These are phyloP conservation scores for Natrix natrix DNA, from an alignment of 2,797 vertebrate species.

Conservation along the genomic window DNA sequence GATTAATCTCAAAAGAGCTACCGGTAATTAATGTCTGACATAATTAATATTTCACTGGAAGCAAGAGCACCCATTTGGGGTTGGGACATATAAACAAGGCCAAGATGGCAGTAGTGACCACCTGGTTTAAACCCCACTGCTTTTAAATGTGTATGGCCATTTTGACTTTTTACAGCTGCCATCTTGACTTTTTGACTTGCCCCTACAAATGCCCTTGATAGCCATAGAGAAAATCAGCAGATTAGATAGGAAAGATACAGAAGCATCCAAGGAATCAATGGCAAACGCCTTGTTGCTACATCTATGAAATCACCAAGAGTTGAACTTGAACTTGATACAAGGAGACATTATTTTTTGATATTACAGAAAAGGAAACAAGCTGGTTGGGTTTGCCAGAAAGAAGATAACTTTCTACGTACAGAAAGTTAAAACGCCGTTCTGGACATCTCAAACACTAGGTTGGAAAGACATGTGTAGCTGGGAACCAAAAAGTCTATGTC, in stretches of 20 bases:
- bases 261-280: background rate
- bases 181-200: background rate
- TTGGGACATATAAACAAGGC: background rate
- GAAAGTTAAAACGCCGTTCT: background rate
- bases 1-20: background rate
- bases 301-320: background rate
- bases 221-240: background rate
- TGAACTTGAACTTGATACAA: background rate
- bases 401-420: background rate
- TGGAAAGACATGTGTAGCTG: background rate
- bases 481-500: background rate
- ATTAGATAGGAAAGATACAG: background rate
- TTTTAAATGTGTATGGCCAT: background rate
- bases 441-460: background rate
- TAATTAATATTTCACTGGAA: background rate
- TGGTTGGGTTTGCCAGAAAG: background rate
- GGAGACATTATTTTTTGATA: background rate
- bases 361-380: background rate
- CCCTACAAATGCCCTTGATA: background rate
- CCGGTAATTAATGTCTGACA: background rate
- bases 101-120: background rate
- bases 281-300: background rate
- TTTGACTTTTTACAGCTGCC: background rate
- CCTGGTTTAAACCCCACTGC: background rate
- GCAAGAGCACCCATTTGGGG: background rate